These are phyloP conservation scores for Magallana angulata DNA, from an alignment of 1,140 invertebrate species.

Conservation along the genomic window DNA sequence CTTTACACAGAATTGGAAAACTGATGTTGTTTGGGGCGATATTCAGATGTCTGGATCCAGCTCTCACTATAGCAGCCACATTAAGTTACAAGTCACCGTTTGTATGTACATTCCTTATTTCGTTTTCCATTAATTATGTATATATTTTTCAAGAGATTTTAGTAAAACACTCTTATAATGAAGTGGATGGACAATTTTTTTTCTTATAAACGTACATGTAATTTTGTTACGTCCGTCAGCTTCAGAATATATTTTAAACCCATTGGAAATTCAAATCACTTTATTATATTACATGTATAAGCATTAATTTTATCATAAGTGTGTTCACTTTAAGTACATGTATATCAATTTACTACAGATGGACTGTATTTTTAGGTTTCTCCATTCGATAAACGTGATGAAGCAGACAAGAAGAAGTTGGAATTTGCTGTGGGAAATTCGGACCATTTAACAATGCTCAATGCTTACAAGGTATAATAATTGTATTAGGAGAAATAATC, in stretches of 20 bases:
- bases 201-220: no score
- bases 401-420: slow-evolving; percentile 86
- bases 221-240: no score
- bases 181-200: no score
- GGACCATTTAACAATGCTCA: slow-evolving; percentile 76
- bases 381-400: slow-evolving; percentile 83
- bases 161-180: no score
- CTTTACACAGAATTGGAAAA: slow-evolving; percentile 83
- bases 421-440: slow-evolving; percentile 84
- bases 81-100: slow-evolving; percentile 94
- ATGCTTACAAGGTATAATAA: slow-evolving; percentile 74
- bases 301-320: no score
- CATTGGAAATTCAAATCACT: no score
- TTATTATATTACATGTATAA: no score
- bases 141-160: not conserved
- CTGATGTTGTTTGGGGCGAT: slow-evolving; percentile 92
- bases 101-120: slow-evolving; percentile 77
- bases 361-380: slow-evolving; percentile 64
- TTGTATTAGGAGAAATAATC: not conserved
- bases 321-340: no score
- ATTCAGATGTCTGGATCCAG: slow-evolving; percentile 92
- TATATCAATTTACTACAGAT: no score
- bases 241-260: no score
- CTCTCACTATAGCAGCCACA: slow-evolving; percentile 90
- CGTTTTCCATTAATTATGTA: not conserved